Evolutionary conservation across 2,888 invertebrate species (phyloP), one percentile per base, ranked within the genome.

Genomic region (Ophion slaviceki): DNA sequence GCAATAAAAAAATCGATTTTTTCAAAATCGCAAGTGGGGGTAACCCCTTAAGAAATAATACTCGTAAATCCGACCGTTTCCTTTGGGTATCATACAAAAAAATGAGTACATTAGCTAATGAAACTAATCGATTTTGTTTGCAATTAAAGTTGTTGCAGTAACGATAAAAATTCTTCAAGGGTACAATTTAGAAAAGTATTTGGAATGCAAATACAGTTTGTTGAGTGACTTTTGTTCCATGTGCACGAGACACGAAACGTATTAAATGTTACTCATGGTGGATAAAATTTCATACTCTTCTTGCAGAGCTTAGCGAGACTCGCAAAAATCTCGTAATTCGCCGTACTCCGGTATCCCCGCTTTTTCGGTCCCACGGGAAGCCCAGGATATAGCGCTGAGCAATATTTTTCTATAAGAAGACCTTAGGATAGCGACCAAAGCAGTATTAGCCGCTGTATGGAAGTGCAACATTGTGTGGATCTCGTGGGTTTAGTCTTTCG

Each of bases 381-480:
- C 59, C 7, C 32, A 8, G 61, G 62, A 61, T 75, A 81, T 64
- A 82, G 61, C 76, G 59, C 45, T n/a, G 75, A 70, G 88, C 87
- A 86, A 88, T 89, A 89, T 88, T 89, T 89, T 89, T 89, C 83
- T 89, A 88, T 87, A 88, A 88, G 88, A 88, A 88, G 88, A 85
- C 86, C 83, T 84, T 74, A 28, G 61, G 61, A 64, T 70, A 66
- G 78, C 66, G 57, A 76, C 57, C 32, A 47, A 57, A 67, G 59
- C 61, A 75, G 79, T 86, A 80, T 81, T 80, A 72, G 57, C 62
- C 45, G 62, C 36, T 68, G 45, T 77, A 40, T 32, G 72, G 67
- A 82, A 81, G 87, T 24, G 53, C 61, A 81, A 84, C 67, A 76
- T 66, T 66, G 68, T 67, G 72, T 67, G 59, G 57, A 20, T 66